A percentile compares a stretch with the other conserved stretches of the same genome.
These are phyloP conservation scores for Temnothorax ravouxi DNA, from an alignment of 2,888 invertebrate species.

Conservation along the genomic window DNA sequence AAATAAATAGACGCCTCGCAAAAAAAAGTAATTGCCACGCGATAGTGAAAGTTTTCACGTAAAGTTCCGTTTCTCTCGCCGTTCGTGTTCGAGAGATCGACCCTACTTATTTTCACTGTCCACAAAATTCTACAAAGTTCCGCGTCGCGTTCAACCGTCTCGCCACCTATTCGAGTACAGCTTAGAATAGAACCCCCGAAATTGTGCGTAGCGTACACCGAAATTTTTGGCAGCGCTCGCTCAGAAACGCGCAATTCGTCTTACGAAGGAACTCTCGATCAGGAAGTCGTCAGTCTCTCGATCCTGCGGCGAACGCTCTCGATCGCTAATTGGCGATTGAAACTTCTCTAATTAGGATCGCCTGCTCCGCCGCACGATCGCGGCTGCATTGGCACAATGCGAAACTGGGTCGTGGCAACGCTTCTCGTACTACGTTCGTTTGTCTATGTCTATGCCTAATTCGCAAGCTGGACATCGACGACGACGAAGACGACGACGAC, in stretches of 20 bases:
- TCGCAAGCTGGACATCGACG: constrained; percentile 6
- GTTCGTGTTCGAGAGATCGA: not conserved
- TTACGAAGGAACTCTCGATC: not conserved
- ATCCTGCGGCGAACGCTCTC: constrained; percentile 54
- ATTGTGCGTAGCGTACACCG: not conserved
- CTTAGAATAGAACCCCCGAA: constrained; percentile 60
- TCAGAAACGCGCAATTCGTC: not conserved
- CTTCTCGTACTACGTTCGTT: constrained; percentile 71
- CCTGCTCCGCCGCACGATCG: constrained; percentile 63
- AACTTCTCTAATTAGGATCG: constrained; percentile 72
- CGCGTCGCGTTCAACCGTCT: not conserved
- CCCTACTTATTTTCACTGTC: not conserved
- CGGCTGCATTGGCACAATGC: constrained; percentile 76
- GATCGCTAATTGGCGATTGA: constrained; percentile 72
- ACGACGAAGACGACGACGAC: not conserved
- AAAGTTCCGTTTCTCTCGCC: not conserved
- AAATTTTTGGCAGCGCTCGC: constrained; percentile 40
- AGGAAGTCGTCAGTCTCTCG: constrained; percentile 53
- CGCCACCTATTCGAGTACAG: not conserved
- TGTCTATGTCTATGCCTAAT: constrained; percentile 36
- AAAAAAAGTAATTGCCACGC: not conserved
- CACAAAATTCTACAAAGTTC: not conserved
- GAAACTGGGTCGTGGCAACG: constrained; percentile 78
- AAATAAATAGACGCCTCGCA: not conserved
- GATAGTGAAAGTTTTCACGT: not conserved